phyloP scores from a whole-genome alignment of 2,113 vertebrate species.

The Callorhinus ursinus region DNA sequence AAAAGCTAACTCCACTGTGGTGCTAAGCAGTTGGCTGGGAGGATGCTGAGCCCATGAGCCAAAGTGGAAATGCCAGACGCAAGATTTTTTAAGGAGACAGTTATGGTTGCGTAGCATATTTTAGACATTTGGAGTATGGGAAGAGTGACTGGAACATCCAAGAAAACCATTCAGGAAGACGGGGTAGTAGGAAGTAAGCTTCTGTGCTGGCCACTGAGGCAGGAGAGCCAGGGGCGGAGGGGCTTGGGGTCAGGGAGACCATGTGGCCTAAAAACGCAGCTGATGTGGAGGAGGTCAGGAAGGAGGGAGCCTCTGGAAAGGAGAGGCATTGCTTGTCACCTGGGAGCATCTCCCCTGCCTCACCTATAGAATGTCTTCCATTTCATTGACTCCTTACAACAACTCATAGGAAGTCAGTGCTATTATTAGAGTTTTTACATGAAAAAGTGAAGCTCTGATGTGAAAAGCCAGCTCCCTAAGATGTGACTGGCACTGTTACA shows the following conservation, averaged over 20 bases:
- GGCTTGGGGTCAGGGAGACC: accelerated
- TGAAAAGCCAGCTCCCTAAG: too few relatives aligned
- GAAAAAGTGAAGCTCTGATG: accelerated
- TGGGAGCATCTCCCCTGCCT: background rate
- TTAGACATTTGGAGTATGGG: background rate
- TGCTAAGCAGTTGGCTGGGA: too few relatives aligned
- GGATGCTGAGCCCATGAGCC: accelerated
- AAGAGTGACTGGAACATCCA: background rate
- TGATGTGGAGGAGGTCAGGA: accelerated
- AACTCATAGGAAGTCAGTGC: accelerated
- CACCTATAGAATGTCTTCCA: accelerated
- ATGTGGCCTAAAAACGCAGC: accelerated
- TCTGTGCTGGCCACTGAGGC: background rate
- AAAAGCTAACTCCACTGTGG: accelerated
- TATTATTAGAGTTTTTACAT: background rate
- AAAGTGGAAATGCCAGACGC: background rate
- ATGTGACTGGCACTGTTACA: accelerated
- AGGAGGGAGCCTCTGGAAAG: background rate
- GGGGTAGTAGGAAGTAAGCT: background rate
- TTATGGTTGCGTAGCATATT: accelerated
- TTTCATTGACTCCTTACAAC: background rate
- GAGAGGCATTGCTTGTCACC: accelerated
- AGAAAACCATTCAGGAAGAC: background rate
- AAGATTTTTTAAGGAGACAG: background rate
- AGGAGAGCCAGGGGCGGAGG: background rate